Percentiles rank a stretch among this genome's conserved stretches.
These are phyloP conservation scores for Myathropa florea DNA, from an alignment of 2,888 invertebrate genomes.

Conservation along the genomic window DNA sequence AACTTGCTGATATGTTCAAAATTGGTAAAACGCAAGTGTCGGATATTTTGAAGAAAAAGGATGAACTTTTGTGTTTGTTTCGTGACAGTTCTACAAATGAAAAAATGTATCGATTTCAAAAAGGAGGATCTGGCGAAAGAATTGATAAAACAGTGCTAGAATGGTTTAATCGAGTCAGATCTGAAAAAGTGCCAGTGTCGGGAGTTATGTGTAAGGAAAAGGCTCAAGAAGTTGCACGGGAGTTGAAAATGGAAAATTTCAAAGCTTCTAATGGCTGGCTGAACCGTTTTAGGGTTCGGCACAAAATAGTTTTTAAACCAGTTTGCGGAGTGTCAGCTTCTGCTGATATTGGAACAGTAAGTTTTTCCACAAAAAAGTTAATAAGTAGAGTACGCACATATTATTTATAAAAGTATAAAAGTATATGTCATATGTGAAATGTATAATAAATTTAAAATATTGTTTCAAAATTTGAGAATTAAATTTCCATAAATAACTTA, in stretches of 20 bases:
- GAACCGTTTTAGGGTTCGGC: not conserved
- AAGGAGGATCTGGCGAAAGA: not conserved
- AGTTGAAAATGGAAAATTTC: conserved; percentile 1
- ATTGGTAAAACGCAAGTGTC: not conserved
- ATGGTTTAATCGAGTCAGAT: not conserved
- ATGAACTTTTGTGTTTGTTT: not conserved
- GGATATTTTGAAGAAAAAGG: conserved; percentile 5
- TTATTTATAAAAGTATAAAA: too few relatives aligned
- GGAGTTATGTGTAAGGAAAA: conserved; percentile 5
- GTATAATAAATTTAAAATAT: too few relatives aligned
- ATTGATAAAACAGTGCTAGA: conserved; percentile 5
- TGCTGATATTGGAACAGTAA: not conserved
- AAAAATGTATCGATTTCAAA: not conserved
- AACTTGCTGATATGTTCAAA: not conserved
- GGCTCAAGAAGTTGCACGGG: not conserved
- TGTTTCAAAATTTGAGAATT: too few relatives aligned
- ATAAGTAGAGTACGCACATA: too few relatives aligned
- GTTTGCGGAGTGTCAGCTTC: not conserved
- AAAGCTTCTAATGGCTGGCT: conserved; percentile 10
- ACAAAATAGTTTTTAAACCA: not conserved
- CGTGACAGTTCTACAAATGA: not conserved
- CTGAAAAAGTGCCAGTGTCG: not conserved
- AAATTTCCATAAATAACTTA: too few relatives aligned
- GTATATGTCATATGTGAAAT: too few relatives aligned
- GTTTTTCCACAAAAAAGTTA: too few relatives aligned